These are phyloP conservation scores for Heliconius aoede DNA, from an alignment of 2,888 invertebrate species.

Conservation along the genomic window DNA sequence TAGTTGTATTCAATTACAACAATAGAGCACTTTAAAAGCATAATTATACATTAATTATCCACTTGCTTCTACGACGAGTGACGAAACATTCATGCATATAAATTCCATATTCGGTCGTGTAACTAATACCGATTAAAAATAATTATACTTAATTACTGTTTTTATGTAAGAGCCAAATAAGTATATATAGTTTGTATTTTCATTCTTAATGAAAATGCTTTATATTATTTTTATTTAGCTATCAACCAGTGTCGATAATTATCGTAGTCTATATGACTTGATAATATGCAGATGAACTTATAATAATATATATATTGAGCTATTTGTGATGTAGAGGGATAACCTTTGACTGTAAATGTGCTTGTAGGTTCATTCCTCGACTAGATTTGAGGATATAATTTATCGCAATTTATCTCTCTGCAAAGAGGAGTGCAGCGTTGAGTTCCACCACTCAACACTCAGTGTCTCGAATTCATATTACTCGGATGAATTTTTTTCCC, in stretches of 20 bases:
- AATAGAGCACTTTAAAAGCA: constrained; percentile 45
- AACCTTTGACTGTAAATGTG: too few relatives aligned
- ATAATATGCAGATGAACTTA: background rate
- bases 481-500: background rate
- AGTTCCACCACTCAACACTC: background rate
- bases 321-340: too few relatives aligned
- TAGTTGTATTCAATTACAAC: constrained; percentile 31
- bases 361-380: background rate
- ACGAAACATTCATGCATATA: constrained; percentile 55
- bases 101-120: constrained; percentile 52
- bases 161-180: background rate
- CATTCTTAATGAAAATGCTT: background rate
- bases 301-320: too few relatives aligned
- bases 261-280: background rate
- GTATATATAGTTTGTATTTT: background rate
- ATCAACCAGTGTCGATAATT: background rate
- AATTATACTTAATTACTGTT: constrained; percentile 33
- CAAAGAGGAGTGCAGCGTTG: background rate
- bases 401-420: background rate
- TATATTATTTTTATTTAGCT: background rate
- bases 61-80: constrained; percentile 39
- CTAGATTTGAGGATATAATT: background rate
- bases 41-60: constrained; percentile 40
- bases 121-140: constrained; percentile 55
- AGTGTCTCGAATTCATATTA: background rate